Base-by-base conservation (phyloP, 2,888 invertebrate species). In the Uropetala carovei region DNA sequence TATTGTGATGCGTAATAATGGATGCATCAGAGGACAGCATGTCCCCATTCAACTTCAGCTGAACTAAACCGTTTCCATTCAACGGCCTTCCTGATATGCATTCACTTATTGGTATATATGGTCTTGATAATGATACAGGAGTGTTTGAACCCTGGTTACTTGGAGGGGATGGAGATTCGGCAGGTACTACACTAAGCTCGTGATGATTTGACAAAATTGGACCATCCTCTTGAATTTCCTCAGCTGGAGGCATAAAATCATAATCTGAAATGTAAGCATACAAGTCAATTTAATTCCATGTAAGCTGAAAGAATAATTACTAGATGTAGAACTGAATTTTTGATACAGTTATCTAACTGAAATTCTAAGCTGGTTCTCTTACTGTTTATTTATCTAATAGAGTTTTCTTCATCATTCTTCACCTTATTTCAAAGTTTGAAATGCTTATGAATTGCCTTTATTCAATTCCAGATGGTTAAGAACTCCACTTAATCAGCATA, bases 21-120 rank as follows among this genome's bases (percentile, higher is more conserved):
- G 89, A 43, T 60, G n/a, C 18, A 2, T 60, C 86, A 4, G 60
- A 60, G 30, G 22, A 16, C 59, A 89, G 13, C 27, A 30, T 30
- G 27, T 89, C 68, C 10, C 89, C 64, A 56, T 89, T 89, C 43
- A 89, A n/a, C 64, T 89, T 89, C 56, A 89, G 56, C 60, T 43
- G 64, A 43, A 64, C 56, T 30, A 89, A 43, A 64, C 89, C 64
- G 13, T 58, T 64, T 30, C 89, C 89, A n/a, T 89, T 89, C 89
- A 89, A 43, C 2, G 95, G 95, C 92, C 94, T 95, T 92, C 99
- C 99, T 60, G 98, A 98, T 94, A 98, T 97, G 95, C 99, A 99
- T 95, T 99, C 98, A 92, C 98, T 98, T 94, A 99, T 98, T 13
- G 98, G 98, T 95, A 99, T 98, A 95, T 99, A 99, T 0, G 98